Evolutionary conservation across 2,113 vertebrate genomes (phyloP).

Genomic region (Dipodomys spectabilis): DNA sequence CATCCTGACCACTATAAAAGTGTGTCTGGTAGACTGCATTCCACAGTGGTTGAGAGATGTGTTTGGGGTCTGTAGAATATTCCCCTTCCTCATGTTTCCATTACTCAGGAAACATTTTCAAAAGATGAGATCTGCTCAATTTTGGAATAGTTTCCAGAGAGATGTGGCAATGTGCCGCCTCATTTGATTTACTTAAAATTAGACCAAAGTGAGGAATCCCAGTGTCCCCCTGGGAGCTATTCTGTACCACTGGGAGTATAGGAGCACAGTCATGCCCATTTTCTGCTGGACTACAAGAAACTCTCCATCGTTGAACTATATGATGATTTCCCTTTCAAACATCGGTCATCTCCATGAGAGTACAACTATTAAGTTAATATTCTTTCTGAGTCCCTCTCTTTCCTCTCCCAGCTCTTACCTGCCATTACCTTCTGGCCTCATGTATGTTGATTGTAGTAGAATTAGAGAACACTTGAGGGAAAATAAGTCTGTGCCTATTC

Average conservation of each 20-base stretch:
- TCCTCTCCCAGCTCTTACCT: background rate
- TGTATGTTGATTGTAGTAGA: constrained; percentile 32
- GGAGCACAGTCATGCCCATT: background rate
- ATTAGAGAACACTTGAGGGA: background rate
- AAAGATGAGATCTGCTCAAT: constrained; percentile 77
- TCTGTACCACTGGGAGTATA: background rate
- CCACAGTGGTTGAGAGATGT: constrained; percentile 78
- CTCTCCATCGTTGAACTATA: background rate
- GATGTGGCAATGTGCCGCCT: constrained; percentile 75
- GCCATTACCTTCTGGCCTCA: background rate
- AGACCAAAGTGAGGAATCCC: constrained; percentile 74
- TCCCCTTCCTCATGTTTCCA: constrained; percentile 80
- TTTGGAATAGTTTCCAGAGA: constrained; percentile 82
- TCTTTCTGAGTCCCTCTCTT: background rate
- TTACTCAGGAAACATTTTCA: constrained; percentile 82
- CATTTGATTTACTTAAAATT: constrained; percentile 78
- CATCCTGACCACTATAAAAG: constrained; percentile 74
- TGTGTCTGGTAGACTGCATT: constrained; percentile 71
- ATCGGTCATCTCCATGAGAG: constrained; percentile 17
- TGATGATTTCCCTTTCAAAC: background rate
- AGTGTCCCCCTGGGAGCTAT: constrained; percentile 63
- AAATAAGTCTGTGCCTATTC: background rate
- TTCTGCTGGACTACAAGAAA: constrained; percentile 2
- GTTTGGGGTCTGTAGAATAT: constrained; percentile 75
- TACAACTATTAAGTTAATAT: background rate